phyloP scores from a whole-genome alignment of 2,888 invertebrate species.

The Muschampia plurimacula region DNA sequence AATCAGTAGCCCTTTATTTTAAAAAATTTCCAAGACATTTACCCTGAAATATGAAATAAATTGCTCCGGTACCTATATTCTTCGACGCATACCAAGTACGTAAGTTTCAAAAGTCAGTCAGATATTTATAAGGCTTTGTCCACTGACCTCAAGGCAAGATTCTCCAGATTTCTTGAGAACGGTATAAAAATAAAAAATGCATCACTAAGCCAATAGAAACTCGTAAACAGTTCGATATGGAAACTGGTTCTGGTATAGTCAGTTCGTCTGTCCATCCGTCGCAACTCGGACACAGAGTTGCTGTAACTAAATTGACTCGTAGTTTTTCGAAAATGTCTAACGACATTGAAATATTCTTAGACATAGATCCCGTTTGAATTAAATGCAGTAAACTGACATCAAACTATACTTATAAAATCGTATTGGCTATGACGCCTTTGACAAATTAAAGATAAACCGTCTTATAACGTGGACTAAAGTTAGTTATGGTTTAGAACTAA shows the following conservation, averaged over 20 bases:
- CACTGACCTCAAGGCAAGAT: constrained; percentile 36
- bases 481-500: too few relatives aligned
- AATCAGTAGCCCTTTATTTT: too few relatives aligned
- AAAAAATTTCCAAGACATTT: too few relatives aligned
- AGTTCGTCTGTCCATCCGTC: constrained; percentile 51
- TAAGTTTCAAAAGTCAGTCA: neutral
- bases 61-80: too few relatives aligned
- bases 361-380: too few relatives aligned
- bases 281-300: constrained; percentile 42
- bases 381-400: neutral
- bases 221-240: constrained; percentile 55
- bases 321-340: constrained; percentile 1
- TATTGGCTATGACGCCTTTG: too few relatives aligned
- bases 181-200: constrained; percentile 49
- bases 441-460: too few relatives aligned
- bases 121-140: constrained; percentile 10
- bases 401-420: neutral
- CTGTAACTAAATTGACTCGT: neutral
- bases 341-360: neutral
- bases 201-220: constrained; percentile 56
- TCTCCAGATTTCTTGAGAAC: constrained; percentile 44
- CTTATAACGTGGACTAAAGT: too few relatives aligned
- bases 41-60: too few relatives aligned
- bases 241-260: constrained; percentile 50
- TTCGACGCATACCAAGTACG: neutral